phyloP scores from a whole-genome alignment of 2,113 vertebrate genomes.

The Rhodinocichla rosea region DNA sequence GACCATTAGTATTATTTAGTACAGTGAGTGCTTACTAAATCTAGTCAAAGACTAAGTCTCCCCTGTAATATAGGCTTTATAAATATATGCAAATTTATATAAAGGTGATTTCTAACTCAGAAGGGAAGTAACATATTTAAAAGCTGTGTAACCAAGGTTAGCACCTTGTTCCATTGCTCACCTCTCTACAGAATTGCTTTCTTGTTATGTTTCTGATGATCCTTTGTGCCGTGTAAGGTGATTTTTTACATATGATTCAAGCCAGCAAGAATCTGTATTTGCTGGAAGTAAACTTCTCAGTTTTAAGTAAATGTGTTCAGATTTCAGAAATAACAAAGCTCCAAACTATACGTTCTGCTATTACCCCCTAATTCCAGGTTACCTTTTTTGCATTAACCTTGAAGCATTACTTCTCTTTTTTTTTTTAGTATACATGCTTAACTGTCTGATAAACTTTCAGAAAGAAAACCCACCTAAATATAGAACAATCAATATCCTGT shows the following conservation, averaged over 20 bases:
- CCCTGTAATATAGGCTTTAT: background rate
- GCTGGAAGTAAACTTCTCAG: background rate
- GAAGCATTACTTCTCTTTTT: background rate
- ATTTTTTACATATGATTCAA: background rate
- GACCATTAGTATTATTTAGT: background rate
- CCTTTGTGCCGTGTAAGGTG: background rate
- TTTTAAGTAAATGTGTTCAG: background rate
- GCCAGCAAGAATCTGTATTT: background rate
- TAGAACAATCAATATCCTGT: background rate
- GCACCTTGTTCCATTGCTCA: background rate
- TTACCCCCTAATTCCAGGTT: background rate
- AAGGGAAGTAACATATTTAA: background rate
- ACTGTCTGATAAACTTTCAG: background rate
- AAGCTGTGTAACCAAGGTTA: background rate
- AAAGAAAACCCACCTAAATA: background rate
- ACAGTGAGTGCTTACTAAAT: background rate
- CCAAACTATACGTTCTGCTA: background rate
- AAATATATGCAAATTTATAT: background rate
- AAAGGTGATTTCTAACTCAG: background rate
- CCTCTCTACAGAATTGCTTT: background rate
- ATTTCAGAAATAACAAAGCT: background rate
- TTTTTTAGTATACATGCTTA: background rate
- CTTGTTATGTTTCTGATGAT: background rate
- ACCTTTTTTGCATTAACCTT: background rate
- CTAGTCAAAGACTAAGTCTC: background rate